These are phyloP conservation scores for Tretioscincus oriximinensis DNA, from an alignment of 2,113 vertebrate species.

Conservation along the genomic window DNA sequence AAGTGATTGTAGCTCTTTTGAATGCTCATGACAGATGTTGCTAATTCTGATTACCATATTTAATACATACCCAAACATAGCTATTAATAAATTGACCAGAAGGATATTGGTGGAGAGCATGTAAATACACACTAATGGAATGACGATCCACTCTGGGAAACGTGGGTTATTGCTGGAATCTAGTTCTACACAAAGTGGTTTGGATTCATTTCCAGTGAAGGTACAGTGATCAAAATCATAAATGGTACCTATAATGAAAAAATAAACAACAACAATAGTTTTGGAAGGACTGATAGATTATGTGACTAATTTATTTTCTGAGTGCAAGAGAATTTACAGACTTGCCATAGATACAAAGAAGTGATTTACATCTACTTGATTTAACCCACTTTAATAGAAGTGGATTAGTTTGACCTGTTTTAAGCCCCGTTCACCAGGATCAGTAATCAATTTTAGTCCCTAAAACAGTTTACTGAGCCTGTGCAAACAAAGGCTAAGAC, in stretches of 20 bases:
- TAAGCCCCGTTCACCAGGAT: too few relatives aligned
- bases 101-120: slow-evolving; percentile 84
- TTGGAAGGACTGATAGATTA: not conserved
- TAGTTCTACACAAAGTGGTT: slow-evolving; percentile 78
- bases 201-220: slow-evolving; percentile 78
- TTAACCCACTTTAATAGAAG: too few relatives aligned
- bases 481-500: too few relatives aligned
- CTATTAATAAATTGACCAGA: slow-evolving; percentile 79
- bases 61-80: slow-evolving; percentile 76
- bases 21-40: not conserved
- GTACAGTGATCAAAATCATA: slow-evolving; percentile 78
- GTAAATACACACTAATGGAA: slow-evolving; percentile 79
- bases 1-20: not conserved
- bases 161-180: slow-evolving; percentile 74
- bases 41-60: not conserved
- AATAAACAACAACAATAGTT: not conserved
- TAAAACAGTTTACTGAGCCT: too few relatives aligned
- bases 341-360: too few relatives aligned
- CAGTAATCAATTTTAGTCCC: too few relatives aligned
- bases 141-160: slow-evolving; percentile 81
- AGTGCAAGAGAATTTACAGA: too few relatives aligned
- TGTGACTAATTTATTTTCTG: not conserved
- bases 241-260: slow-evolving; percentile 65
- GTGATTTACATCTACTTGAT: too few relatives aligned
- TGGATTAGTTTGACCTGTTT: too few relatives aligned